Percentiles rank a stretch among this genome's conserved stretches.
phyloP scores from a whole-genome alignment of 2,797 vertebrate species.

The Leptatherina wallacei region DNA sequence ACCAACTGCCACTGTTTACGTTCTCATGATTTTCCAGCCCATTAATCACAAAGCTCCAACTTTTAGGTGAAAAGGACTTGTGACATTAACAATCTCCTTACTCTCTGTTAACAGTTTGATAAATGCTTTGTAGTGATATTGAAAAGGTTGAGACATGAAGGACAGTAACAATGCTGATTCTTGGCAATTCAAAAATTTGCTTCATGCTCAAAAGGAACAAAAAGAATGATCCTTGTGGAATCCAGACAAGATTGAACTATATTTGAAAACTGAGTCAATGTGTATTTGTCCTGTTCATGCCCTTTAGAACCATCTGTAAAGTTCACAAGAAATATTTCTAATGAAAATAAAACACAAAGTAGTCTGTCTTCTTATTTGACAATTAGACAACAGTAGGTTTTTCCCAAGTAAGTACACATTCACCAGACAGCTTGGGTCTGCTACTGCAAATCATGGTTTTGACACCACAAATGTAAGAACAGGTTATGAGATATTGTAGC shows the following conservation, averaged over 20 bases:
- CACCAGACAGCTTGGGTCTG: background rate
- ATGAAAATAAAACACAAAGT: no score
- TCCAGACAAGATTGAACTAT: background rate
- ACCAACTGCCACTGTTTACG: slow-evolving; percentile 68
- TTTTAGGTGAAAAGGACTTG: slow-evolving; percentile 13
- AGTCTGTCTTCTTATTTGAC: background rate
- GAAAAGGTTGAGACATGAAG: slow-evolving; percentile 22
- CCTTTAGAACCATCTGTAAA: background rate
- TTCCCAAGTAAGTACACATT: background rate
- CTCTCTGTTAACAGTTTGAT: slow-evolving; percentile 13
- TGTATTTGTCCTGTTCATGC: background rate
- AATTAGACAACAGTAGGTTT: background rate
- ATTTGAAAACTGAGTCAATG: background rate
- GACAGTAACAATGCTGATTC: slow-evolving; percentile 16
- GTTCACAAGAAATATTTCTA: background rate
- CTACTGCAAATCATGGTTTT: background rate
- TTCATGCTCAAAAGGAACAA: background rate
- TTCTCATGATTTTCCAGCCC: slow-evolving; percentile 56
- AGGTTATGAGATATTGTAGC: background rate
- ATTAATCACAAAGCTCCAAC: slow-evolving; percentile 59
- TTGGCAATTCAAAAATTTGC: slow-evolving; percentile 14
- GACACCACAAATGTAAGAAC: background rate
- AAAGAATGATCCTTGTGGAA: background rate
- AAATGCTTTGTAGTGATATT: slow-evolving; percentile 16
- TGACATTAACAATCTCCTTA: slow-evolving; percentile 29